Conservation (phyloP, 1,140 invertebrate species). For the Aphaenogaster rudis region DNA sequence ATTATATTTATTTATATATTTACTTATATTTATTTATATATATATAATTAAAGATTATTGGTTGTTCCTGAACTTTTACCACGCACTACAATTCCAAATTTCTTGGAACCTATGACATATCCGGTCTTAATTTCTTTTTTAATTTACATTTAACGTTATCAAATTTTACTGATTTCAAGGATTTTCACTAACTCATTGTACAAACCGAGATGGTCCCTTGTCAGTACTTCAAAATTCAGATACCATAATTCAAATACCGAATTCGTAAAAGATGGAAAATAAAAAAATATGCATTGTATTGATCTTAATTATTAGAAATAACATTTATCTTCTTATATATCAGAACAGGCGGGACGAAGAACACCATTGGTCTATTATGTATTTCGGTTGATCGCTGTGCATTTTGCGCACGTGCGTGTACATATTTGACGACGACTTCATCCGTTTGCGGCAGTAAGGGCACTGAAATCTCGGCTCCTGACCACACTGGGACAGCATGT, state of each 20-base stretch:
- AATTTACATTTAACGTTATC: too few relatives aligned
- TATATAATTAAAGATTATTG: too few relatives aligned
- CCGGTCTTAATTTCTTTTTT: too few relatives aligned
- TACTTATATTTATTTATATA: too few relatives aligned
- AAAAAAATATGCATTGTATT: background rate
- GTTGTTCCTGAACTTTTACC: too few relatives aligned
- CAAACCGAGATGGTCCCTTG: too few relatives aligned
- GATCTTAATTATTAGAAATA: background rate
- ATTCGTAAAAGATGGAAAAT: background rate
- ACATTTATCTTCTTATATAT: background rate
- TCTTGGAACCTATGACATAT: too few relatives aligned
- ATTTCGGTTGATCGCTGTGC: constrained; percentile 64
- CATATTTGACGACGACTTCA: constrained; percentile 79
- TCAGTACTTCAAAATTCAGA: constrained; percentile 1
- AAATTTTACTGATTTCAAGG: too few relatives aligned
- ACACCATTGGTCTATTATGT: constrained; percentile 55
- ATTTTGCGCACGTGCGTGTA: constrained; percentile 75
- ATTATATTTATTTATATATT: too few relatives aligned
- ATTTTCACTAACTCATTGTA: too few relatives aligned
- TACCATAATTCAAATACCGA: background rate
- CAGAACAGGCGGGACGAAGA: background rate
- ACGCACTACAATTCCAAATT: too few relatives aligned
- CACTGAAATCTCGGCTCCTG: constrained; percentile 92
- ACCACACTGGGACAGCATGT: constrained; percentile 89
- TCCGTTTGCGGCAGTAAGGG: constrained; percentile 89